A percentile compares a stretch with the other conserved stretches of the same genome.
These are phyloP conservation scores for Patiria pectinifera DNA, from an alignment of 53 echinoderm and acorn worm genomes.

Conservation along the genomic window DNA sequence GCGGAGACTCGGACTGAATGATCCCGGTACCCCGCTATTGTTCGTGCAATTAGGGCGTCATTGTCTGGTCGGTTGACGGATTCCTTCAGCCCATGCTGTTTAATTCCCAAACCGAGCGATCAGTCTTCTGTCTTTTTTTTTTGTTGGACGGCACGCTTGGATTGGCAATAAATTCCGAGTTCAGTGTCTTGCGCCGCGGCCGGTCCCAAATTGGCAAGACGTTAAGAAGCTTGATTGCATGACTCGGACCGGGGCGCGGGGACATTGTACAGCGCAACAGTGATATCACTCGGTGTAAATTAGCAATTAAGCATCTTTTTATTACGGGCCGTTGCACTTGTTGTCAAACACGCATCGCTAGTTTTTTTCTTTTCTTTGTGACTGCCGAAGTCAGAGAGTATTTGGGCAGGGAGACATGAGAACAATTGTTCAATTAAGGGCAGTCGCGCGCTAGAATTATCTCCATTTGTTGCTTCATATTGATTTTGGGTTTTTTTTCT, in stretches of 20 bases:
- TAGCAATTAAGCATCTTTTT: constrained; percentile 28
- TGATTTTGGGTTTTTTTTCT: constrained; percentile 4
- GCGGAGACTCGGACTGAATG: not conserved
- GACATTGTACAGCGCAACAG: constrained; percentile 23
- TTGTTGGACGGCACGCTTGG: constrained; percentile 1
- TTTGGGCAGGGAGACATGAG: not conserved
- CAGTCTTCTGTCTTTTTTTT: not conserved
- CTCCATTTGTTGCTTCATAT: not conserved
- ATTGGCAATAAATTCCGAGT: constrained; percentile 23
- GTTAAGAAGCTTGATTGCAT: no score
- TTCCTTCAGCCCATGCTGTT: not conserved
- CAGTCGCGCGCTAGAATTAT: not conserved
- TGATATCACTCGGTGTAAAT: constrained; percentile 18
- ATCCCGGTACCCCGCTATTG: not conserved
- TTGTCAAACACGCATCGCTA: constrained; percentile 17
- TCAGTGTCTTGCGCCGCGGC: constrained; percentile 31
- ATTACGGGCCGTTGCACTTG: constrained; percentile 10
- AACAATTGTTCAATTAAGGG: constrained; percentile 36
- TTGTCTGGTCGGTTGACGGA: not conserved
- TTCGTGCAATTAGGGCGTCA: constrained; percentile 40
- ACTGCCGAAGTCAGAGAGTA: not conserved
- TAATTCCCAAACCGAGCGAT: constrained; percentile 29
- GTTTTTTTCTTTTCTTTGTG: not conserved
- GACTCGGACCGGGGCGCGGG: not conserved
- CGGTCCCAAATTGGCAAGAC: constrained; percentile 38